Percentiles rank a stretch among this genome's conserved stretches.
Evolutionary conservation across 2,797 vertebrate species (phyloP).

Genomic region (Coranthus polyacanthus): DNA sequence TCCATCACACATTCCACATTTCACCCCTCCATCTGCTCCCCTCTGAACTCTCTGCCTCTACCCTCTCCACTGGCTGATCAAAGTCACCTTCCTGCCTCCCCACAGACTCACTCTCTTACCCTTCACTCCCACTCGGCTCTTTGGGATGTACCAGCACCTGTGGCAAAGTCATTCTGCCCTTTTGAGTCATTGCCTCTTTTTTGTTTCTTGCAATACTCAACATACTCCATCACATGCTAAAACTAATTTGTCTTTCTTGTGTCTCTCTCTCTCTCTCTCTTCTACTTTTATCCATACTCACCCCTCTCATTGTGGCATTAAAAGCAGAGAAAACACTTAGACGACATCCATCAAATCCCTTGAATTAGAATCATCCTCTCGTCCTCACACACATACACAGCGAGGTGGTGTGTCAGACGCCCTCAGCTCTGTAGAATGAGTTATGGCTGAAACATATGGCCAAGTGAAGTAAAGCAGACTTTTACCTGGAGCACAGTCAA

Average conservation of each 20-base stretch:
- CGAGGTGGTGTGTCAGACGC: constrained; percentile 25
- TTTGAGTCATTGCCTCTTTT: constrained; percentile 13
- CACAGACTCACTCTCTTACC: constrained; percentile 39
- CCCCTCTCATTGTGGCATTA: not conserved
- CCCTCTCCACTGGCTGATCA: constrained; percentile 57
- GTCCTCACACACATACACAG: constrained; percentile 12
- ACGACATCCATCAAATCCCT: constrained; percentile 5
- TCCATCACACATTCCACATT: constrained; percentile 52
- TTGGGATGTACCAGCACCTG: constrained; percentile 54
- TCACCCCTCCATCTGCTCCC: constrained; percentile 71
- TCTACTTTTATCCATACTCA: not conserved
- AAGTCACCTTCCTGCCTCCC: constrained; percentile 70
- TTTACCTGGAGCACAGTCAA: constrained; percentile 58
- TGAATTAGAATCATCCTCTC: constrained; percentile 28
- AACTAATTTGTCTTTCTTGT: constrained; percentile 3
- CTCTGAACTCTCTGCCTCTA: constrained; percentile 57
- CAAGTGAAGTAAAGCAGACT: constrained; percentile 61
- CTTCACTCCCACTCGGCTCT: constrained; percentile 27
- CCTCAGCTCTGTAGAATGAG: constrained; percentile 28
- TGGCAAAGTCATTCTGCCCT: constrained; percentile 52
- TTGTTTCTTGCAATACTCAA: not conserved
- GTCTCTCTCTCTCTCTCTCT: too few relatives aligned
- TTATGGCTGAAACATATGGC: constrained; percentile 55
- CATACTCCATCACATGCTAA: constrained; percentile 9
- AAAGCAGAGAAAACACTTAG: not conserved